phyloP scores from a whole-genome alignment of 1,140 invertebrate species.

The Eumeta japonica region DNA sequence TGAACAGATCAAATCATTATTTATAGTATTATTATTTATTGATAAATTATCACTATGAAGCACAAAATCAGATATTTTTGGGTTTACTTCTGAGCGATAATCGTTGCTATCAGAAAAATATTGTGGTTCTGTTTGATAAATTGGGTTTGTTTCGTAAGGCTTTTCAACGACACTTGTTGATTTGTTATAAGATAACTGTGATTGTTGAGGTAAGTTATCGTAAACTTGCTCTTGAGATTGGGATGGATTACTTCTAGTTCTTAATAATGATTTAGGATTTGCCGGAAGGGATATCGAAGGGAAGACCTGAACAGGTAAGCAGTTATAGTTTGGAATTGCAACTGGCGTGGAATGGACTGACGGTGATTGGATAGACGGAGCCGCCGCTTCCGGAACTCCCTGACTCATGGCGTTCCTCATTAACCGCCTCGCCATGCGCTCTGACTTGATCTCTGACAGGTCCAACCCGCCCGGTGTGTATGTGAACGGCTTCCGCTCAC shows the following conservation, averaged over 20 bases:
- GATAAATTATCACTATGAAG: no score
- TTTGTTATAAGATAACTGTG: no score
- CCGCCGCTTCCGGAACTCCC: conserved; percentile 48
- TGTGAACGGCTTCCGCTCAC: conserved; percentile 90
- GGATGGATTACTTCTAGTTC: conserved; percentile 41
- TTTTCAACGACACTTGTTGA: no score
- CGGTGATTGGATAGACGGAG: conserved; percentile 34
- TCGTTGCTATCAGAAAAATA: no score
- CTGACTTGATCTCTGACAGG: conserved; percentile 85
- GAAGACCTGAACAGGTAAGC: conserved; percentile 51
- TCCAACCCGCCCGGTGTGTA: conserved; percentile 91
- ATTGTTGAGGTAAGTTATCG: no score
- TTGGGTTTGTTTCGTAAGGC: no score
- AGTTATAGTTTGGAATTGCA: conserved; percentile 43
- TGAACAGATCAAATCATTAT: no score
- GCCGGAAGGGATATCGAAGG: conserved; percentile 47
- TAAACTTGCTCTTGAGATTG: conserved; percentile 23
- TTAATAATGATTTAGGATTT: conserved; percentile 48
- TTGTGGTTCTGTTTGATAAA: no score
- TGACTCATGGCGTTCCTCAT: conserved; percentile 67
- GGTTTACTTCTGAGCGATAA: no score
- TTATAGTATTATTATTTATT: no score
- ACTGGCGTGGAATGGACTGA: conserved; percentile 26
- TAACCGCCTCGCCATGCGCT: conserved; percentile 82
- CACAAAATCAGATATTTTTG: no score